Conservation (phyloP, 64 coral and sea anemone genomes). For the Trachythela sp. region DNA sequence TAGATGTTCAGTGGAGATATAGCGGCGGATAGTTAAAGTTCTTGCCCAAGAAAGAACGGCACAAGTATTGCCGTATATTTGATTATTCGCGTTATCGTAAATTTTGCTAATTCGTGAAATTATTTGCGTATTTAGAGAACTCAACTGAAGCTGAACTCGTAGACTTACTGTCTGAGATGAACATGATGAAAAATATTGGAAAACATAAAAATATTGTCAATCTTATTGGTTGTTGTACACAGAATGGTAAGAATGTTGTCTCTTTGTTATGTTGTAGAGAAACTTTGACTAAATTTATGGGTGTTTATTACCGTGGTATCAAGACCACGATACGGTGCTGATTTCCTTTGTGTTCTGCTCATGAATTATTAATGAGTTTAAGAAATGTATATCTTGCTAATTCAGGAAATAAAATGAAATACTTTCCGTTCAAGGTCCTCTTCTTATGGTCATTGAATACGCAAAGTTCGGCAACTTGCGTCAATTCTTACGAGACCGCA, state of each 20-base stretch:
- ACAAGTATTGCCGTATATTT: too few relatives aligned
- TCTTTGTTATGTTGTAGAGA: not conserved
- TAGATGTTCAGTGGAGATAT: too few relatives aligned
- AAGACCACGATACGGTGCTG: too few relatives aligned
- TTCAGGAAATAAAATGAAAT: too few relatives aligned
- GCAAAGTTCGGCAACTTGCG: constrained; percentile 74
- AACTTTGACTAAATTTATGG: not conserved
- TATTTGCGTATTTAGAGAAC: constrained; percentile 62
- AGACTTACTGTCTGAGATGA: constrained; percentile 95
- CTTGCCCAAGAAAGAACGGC: too few relatives aligned
- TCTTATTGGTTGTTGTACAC: constrained; percentile 87
- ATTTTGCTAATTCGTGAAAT: too few relatives aligned
- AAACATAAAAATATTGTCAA: constrained; percentile 98
- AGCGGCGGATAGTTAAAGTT: too few relatives aligned
- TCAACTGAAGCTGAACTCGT: constrained; percentile 85
- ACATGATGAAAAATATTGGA: constrained; percentile 97
- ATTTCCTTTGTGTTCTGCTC: too few relatives aligned
- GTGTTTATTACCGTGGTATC: too few relatives aligned
- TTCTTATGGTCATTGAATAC: constrained; percentile 80
- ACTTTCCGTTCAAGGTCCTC: constrained; percentile 43
- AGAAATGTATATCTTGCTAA: not conserved
- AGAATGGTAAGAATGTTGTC: constrained; percentile 64
- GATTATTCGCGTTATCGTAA: too few relatives aligned
- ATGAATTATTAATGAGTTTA: too few relatives aligned
- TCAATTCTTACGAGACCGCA: constrained; percentile 66